Conservation (phyloP, 1,140 invertebrate species). For the Bactericera cockerelli region DNA sequence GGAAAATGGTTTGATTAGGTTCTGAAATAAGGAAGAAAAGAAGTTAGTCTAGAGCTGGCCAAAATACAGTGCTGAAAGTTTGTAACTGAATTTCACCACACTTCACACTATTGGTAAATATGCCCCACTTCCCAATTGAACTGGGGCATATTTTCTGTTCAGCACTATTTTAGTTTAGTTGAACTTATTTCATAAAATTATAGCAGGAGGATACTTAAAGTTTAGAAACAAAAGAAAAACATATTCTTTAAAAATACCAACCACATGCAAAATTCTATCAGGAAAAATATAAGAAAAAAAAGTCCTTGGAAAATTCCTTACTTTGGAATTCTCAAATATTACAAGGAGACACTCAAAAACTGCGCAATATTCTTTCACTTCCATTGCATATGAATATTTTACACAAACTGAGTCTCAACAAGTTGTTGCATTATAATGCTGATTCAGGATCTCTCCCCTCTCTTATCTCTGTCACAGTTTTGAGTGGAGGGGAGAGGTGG, state of each 20-base stretch:
- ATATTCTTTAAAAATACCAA: not conserved
- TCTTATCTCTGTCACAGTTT: not conserved
- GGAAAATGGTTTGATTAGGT: too few relatives aligned
- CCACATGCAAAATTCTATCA: not conserved
- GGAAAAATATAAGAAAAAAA: too few relatives aligned
- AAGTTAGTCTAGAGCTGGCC: too few relatives aligned
- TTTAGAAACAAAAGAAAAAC: not conserved
- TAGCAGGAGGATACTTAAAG: not conserved
- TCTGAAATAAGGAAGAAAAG: too few relatives aligned
- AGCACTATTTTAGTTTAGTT: not conserved
- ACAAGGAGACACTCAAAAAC: not conserved
- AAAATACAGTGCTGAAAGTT: too few relatives aligned
- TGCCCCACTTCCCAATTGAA: not conserved
- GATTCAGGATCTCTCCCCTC: not conserved
- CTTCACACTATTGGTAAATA: not conserved
- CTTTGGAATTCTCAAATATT: not conserved
- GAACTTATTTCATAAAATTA: not conserved
- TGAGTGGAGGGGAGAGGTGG: not conserved
- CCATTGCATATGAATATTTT: not conserved
- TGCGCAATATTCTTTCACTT: not conserved
- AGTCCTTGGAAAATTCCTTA: too few relatives aligned
- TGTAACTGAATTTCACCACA: too few relatives aligned
- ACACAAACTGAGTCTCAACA: not conserved
- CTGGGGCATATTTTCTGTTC: not conserved
- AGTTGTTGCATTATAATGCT: not conserved